phyloP scores from a whole-genome alignment of 2,888 invertebrate species.

The Napeogenes sylphis region DNA sequence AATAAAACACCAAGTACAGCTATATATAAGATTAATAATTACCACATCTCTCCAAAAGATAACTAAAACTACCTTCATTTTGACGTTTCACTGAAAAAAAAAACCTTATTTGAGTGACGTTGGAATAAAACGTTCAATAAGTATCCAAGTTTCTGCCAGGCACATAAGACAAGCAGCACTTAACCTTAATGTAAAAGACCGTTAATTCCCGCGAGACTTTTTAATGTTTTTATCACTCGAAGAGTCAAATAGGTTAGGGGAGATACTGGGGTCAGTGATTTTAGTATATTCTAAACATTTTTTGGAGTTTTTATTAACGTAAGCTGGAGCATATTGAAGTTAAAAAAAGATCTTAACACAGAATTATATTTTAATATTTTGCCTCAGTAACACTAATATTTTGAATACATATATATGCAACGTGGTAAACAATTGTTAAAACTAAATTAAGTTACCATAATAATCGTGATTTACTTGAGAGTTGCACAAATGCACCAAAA shows the following conservation, averaged over 20 bases:
- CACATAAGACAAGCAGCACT: constrained; percentile 65
- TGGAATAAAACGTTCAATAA: constrained; percentile 32
- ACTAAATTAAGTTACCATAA: no score
- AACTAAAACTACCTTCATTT: not conserved
- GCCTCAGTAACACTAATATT: no score
- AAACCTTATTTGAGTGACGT: not conserved
- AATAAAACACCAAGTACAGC: no score
- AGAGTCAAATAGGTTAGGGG: constrained; percentile 35
- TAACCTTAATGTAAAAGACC: constrained; percentile 59
- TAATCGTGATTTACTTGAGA: no score
- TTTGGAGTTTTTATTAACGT: constrained; percentile 22
- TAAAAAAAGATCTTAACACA: no score
- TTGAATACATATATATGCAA: no score
- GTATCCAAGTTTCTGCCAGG: constrained; percentile 61
- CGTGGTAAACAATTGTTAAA: no score
- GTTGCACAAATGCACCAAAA: constrained; percentile 8
- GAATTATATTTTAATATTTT: no score
- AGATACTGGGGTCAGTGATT: constrained; percentile 10
- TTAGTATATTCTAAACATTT: constrained; percentile 44
- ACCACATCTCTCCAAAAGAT: no score
- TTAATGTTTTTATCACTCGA: constrained; percentile 56
- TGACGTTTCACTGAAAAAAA: not conserved
- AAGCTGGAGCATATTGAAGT: no score
- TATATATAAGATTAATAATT: no score
- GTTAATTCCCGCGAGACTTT: constrained; percentile 64